phyloP scores from a whole-genome alignment of 2,797 vertebrate species.

The Jordanella pulchra region DNA sequence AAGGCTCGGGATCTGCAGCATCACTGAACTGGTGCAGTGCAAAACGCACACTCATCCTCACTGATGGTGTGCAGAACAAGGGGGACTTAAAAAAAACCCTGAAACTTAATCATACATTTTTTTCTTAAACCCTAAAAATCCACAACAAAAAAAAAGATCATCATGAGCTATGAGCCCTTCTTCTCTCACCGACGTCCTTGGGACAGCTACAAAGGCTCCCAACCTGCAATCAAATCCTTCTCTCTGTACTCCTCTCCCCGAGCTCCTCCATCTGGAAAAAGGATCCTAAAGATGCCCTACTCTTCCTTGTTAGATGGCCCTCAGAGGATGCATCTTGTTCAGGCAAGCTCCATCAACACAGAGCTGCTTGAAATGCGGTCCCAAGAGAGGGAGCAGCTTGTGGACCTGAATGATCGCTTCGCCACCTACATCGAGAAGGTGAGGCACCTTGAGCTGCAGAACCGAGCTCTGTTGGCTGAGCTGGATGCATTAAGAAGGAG shows the following conservation, averaged over 20 bases:
- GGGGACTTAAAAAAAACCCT: constrained; percentile 78
- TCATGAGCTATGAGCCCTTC: constrained; percentile 81
- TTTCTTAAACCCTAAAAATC: constrained; percentile 67
- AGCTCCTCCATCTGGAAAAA: constrained; percentile 61
- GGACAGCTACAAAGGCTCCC: constrained; percentile 74
- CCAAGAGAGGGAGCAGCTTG: constrained; percentile 84
- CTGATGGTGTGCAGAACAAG: constrained; percentile 86
- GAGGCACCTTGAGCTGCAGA: constrained; percentile 82
- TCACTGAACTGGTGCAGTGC: constrained; percentile 86
- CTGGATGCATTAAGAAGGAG: constrained; percentile 77
- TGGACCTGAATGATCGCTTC: constrained; percentile 85
- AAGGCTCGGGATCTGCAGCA: constrained; percentile 81
- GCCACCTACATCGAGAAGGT: constrained; percentile 86
- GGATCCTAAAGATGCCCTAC: constrained; percentile 54
- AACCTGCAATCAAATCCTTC: constrained; percentile 64
- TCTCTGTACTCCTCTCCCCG: constrained; percentile 64
- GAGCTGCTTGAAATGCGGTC: constrained; percentile 82
- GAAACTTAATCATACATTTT: constrained; percentile 68
- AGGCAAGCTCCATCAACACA: constrained; percentile 77
- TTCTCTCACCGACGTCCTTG: constrained; percentile 75
- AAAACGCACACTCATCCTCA: constrained; percentile 81
- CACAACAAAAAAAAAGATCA: constrained; percentile 63
- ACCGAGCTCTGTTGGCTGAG: constrained; percentile 79
- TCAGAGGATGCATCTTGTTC: constrained; percentile 73
- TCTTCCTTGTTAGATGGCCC: constrained; percentile 54